Evolutionary conservation across 1,140 invertebrate species (phyloP).

Genomic region (Zaprionus ornatus): DNA sequence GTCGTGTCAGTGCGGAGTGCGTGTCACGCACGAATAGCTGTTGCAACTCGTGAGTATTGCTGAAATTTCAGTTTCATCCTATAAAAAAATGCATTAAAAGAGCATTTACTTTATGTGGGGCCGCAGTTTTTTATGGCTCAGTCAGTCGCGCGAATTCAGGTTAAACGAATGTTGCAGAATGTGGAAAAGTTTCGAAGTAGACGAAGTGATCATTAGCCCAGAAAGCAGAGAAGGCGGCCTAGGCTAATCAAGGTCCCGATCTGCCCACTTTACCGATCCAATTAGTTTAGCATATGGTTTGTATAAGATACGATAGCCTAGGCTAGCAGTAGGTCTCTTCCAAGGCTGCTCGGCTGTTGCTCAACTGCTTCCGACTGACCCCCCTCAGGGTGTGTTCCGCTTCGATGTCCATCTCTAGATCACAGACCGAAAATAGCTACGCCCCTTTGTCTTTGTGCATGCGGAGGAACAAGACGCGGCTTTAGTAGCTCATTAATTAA

Average conservation of each 20-base stretch:
- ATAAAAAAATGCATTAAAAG: constrained; percentile 35
- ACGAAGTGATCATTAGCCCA: constrained; percentile 2
- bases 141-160: constrained; percentile 18
- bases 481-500: constrained; percentile 70
- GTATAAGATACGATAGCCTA: constrained; percentile 10
- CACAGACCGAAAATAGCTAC: constrained; percentile 37
- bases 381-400: constrained; percentile 28
- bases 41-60: background rate
- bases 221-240: background rate
- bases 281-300: background rate
- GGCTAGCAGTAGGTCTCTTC: constrained; percentile 17
- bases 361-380: constrained; percentile 36
- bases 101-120: constrained; percentile 13
- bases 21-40: constrained; percentile 7
- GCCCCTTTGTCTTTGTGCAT: constrained; percentile 35
- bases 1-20: constrained; percentile 8
- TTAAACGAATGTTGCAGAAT: constrained; percentile 28
- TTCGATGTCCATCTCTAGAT: constrained; percentile 43
- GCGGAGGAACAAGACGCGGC: constrained; percentile 30
- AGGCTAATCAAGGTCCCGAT: constrained; percentile 12
- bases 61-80: constrained; percentile 2
- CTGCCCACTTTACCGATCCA: constrained; percentile 8
- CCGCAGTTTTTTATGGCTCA: constrained; percentile 16
- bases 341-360: constrained; percentile 11
- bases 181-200: constrained; percentile 27